Evolutionary conservation across 2,113 vertebrate species (phyloP).

Genomic region (Benitochromis conjunctus): DNA sequence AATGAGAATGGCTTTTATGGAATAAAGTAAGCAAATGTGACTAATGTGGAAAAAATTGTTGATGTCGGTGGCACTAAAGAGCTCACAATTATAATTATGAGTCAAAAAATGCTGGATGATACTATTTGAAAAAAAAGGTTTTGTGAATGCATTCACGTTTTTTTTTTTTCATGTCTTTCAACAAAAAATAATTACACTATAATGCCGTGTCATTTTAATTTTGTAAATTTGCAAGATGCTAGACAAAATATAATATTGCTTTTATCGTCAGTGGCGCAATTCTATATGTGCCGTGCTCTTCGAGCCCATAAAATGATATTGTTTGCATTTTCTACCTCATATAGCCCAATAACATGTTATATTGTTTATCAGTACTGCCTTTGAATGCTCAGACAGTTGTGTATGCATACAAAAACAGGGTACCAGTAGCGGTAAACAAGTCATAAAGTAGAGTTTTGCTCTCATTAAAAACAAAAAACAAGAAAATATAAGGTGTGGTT

Average conservation of each 20-base stretch:
- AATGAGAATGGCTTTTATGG: slow-evolving; percentile 52
- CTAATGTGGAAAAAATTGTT: slow-evolving; percentile 55
- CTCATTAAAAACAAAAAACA: not conserved
- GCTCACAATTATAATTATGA: slow-evolving; percentile 20
- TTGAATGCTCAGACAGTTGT: not conserved
- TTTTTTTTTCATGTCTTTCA: not conserved
- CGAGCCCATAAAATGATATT: not conserved
- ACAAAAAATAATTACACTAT: not conserved
- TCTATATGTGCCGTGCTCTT: not conserved
- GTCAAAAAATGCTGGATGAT: slow-evolving; percentile 7
- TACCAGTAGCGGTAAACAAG: not conserved
- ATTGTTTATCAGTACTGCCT: not conserved
- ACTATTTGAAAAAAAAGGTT: not conserved
- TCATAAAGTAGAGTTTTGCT: not conserved
- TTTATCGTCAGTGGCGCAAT: not conserved
- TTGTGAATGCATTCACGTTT: not conserved
- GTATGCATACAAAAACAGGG: not conserved
- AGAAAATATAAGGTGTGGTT: not conserved
- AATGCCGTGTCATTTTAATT: slow-evolving; percentile 15
- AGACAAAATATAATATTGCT: not conserved
- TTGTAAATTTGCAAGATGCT: not conserved
- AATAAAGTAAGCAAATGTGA: slow-evolving; percentile 60
- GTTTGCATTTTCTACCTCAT: not conserved
- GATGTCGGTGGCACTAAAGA: slow-evolving; percentile 38
- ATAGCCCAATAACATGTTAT: not conserved